Conservation (phyloP, 2,113 vertebrate species). For the Octodon degus region DNA sequence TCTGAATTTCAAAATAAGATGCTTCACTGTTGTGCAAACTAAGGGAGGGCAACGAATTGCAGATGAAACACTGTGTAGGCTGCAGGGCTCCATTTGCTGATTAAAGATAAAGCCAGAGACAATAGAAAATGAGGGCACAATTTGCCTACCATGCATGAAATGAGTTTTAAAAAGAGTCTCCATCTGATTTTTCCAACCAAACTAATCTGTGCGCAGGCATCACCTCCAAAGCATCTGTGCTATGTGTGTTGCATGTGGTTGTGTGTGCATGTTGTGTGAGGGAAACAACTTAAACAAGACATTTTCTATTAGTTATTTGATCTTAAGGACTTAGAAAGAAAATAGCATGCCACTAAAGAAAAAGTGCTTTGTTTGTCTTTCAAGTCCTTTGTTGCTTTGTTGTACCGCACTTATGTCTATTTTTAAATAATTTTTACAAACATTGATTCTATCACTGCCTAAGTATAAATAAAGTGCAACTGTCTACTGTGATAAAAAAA, state of each 20-base stretch:
- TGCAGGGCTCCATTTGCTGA: slow-evolving; percentile 50
- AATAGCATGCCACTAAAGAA: neutral
- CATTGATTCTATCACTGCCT: neutral
- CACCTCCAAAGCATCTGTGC: slow-evolving; percentile 61
- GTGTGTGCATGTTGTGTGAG: neutral
- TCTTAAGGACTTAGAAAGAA: slow-evolving; percentile 51
- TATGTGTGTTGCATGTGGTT: slow-evolving; percentile 44
- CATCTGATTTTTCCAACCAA: slow-evolving; percentile 76
- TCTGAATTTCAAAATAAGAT: slow-evolving; percentile 69
- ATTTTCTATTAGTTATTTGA: slow-evolving; percentile 61
- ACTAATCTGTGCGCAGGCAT: slow-evolving; percentile 67
- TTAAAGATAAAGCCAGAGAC: slow-evolving; percentile 75
- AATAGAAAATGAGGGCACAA: slow-evolving; percentile 65
- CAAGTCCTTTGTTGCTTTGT: neutral
- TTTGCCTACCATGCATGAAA: slow-evolving; percentile 76
- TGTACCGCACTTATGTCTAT: neutral
- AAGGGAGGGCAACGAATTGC: slow-evolving; percentile 54
- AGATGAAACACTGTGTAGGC: slow-evolving; percentile 46
- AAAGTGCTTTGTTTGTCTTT: neutral
- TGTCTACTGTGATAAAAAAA: neutral
- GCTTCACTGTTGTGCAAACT: slow-evolving; percentile 68
- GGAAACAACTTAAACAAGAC: slow-evolving; percentile 57
- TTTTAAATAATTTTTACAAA: slow-evolving; percentile 16
- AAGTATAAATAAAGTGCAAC: neutral
- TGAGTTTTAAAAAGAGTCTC: slow-evolving; percentile 70